Evolutionary conservation across 2,113 vertebrate genomes (phyloP).

Genomic region (Microtus oregoni): DNA sequence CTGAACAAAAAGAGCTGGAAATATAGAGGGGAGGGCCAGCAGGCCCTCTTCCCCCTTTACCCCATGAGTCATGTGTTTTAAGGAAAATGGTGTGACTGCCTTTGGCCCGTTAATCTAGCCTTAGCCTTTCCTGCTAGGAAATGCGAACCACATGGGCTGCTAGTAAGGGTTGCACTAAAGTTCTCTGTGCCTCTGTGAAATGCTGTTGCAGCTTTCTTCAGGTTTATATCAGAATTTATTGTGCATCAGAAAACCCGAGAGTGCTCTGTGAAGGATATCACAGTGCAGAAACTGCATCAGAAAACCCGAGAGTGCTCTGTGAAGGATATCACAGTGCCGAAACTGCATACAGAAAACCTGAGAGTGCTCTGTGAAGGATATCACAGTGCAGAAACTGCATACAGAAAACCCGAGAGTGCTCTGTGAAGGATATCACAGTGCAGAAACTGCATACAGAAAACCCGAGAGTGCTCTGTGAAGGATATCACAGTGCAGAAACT

Average conservation of each 20-base stretch:
- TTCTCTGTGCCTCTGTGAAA: conserved; percentile 43
- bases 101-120: background rate
- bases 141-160: background rate
- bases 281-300: background rate
- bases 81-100: background rate
- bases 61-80: background rate
- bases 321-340: no score
- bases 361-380: background rate
- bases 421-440: no score
- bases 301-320: background rate
- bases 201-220: conserved; percentile 13
- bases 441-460: no score
- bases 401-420: background rate
- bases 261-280: background rate
- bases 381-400: no score
- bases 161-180: conserved; percentile 43
- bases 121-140: conserved; percentile 8
- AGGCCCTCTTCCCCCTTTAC: background rate
- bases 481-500: no score
- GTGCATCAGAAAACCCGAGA: background rate
- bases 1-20: background rate
- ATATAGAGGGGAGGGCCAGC: background rate
- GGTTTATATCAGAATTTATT: background rate
- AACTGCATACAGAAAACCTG: background rate
- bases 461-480: no score